phyloP scores from a whole-genome alignment of 2,888 invertebrate genomes.

The Cheilosia scutellata region DNA sequence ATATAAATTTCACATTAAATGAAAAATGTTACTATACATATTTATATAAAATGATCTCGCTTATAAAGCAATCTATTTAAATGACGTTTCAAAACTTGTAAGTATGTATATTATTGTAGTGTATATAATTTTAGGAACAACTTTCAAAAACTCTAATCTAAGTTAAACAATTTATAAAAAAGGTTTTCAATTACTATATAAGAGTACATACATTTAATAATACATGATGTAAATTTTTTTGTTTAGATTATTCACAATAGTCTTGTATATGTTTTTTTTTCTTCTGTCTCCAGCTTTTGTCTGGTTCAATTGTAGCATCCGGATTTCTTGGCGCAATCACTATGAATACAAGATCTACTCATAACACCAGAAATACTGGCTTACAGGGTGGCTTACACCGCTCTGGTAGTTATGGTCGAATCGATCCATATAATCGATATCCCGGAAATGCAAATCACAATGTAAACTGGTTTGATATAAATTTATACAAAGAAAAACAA shows the following conservation, averaged over 20 bases:
- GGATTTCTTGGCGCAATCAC: conserved; percentile 82
- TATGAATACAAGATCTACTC: conserved; percentile 81
- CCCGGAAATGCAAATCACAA: conserved; percentile 75
- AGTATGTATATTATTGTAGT: neutral
- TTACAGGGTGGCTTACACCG: conserved; percentile 76
- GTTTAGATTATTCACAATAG: conserved; percentile 57
- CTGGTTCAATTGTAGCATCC: conserved; percentile 83
- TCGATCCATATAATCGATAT: conserved; percentile 73
- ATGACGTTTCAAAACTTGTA: neutral
- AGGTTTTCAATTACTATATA: conserved; percentile 22
- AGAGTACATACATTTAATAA: conserved; percentile 74
- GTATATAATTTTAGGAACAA: too few relatives aligned
- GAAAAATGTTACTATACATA: too few relatives aligned
- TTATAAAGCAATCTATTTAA: too few relatives aligned
- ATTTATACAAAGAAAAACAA: conserved; percentile 45
- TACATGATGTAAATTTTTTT: conserved; percentile 49
- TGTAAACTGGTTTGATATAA: conserved; percentile 76
- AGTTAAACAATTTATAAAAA: neutral
- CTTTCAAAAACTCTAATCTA: neutral
- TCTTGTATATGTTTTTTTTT: conserved; percentile 76
- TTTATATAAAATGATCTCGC: too few relatives aligned
- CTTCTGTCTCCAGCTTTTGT: conserved; percentile 80
- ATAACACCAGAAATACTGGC: conserved; percentile 79
- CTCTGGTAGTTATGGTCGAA: conserved; percentile 67
- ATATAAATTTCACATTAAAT: too few relatives aligned